Evolutionary conservation across 2,888 invertebrate genomes (phyloP).

Genomic region (Trachelus stipa): DNA sequence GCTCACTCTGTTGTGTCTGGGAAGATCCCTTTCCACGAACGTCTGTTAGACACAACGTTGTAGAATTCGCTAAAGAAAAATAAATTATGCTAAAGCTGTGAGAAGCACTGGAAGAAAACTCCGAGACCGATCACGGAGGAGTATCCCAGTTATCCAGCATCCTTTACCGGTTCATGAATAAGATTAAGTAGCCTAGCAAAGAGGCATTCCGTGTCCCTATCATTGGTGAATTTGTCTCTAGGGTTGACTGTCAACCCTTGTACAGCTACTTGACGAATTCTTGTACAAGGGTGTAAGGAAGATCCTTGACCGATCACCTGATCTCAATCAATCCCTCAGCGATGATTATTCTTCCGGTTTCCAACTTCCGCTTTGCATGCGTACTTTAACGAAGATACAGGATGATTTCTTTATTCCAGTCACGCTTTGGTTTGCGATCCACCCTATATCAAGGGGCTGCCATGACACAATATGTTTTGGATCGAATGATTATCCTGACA

Average conservation of each 20-base stretch:
- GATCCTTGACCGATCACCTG: slow-evolving; percentile 34
- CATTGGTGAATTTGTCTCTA: neutral
- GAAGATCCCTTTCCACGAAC: neutral
- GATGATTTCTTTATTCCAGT: neutral
- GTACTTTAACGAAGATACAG: neutral
- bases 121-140: neutral
- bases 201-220: neutral
- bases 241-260: slow-evolving; percentile 7
- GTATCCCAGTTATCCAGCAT: neutral
- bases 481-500: neutral
- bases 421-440: neutral
- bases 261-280: neutral
- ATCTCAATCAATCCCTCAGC: slow-evolving; percentile 36
- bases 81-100: neutral
- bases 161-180: neutral
- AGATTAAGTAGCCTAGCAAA: neutral
- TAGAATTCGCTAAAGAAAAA: neutral
- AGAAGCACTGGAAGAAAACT: neutral
- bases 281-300: neutral
- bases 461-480: neutral
- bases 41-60: neutral
- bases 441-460: neutral
- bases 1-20: neutral
- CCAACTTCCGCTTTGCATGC: neutral
- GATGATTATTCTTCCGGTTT: neutral